Conservation (phyloP, 2,113 vertebrate genomes). For the Thamnaconus septentrionalis region DNA sequence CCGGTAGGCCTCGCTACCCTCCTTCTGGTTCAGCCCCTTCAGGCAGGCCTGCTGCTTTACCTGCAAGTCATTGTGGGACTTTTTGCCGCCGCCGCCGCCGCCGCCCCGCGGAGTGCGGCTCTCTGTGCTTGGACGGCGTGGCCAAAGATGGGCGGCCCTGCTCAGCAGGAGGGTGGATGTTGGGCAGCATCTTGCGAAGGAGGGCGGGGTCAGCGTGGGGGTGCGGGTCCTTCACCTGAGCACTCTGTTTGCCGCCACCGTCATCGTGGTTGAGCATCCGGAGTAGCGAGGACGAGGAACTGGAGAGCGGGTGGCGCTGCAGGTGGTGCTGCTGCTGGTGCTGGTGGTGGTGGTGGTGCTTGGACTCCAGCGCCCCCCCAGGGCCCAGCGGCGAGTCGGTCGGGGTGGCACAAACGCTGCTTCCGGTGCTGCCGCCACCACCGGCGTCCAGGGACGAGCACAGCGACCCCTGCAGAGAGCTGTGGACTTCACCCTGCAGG, state of each 20-base stretch:
- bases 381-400: slow-evolving; percentile 86
- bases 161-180: slow-evolving; percentile 82
- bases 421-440: slow-evolving; percentile 87
- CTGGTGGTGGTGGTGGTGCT: slow-evolving; percentile 71
- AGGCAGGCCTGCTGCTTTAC: slow-evolving; percentile 65
- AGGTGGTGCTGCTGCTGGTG: slow-evolving; percentile 76
- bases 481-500: slow-evolving; percentile 88
- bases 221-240: slow-evolving; percentile 84
- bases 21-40: slow-evolving; percentile 68
- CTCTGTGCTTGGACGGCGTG: slow-evolving; percentile 85
- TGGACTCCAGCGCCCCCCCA: slow-evolving; percentile 33
- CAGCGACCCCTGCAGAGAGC: slow-evolving; percentile 89
- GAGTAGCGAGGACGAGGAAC: slow-evolving; percentile 75
- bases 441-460: slow-evolving; percentile 92
- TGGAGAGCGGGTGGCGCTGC: slow-evolving; percentile 83
- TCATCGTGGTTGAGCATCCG: slow-evolving; percentile 85
- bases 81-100: slow-evolving; percentile 83
- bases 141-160: slow-evolving; percentile 83
- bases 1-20: slow-evolving; percentile 74
- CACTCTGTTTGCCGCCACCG: slow-evolving; percentile 56
- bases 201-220: slow-evolving; percentile 85
- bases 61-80: slow-evolving; percentile 68
- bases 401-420: slow-evolving; percentile 84
- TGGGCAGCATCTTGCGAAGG: slow-evolving; percentile 87
- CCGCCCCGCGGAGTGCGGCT: slow-evolving; percentile 68